Conservation (phyloP, 2,113 vertebrate genomes). For the Mionectes macconnelli region DNA sequence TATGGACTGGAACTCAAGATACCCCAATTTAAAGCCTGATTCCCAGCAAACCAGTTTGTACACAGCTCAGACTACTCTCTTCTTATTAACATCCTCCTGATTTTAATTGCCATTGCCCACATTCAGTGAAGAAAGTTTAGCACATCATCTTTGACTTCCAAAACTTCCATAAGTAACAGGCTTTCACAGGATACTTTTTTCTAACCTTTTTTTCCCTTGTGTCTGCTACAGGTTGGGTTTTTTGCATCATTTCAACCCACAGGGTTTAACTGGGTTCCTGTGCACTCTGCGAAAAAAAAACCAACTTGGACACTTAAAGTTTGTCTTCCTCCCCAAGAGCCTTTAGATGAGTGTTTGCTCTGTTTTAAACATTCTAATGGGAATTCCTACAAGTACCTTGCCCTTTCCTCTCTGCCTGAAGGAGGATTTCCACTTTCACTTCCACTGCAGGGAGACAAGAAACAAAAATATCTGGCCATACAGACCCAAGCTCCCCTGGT, state of each 20-base stretch:
- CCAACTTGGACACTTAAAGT: neutral
- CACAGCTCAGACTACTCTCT: neutral
- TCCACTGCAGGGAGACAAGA: neutral
- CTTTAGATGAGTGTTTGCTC: neutral
- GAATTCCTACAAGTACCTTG: conserved; percentile 41
- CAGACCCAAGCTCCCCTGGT: neutral
- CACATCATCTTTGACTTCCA: neutral
- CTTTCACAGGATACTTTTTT: neutral
- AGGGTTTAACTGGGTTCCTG: conserved; percentile 18
- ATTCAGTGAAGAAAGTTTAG: neutral
- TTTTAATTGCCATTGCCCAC: neutral
- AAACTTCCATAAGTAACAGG: neutral
- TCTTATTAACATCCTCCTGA: neutral
- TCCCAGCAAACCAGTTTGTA: neutral
- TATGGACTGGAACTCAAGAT: neutral
- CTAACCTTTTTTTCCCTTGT: accelerated
- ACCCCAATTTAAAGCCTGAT: neutral
- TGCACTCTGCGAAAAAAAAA: neutral
- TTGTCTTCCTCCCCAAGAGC: neutral
- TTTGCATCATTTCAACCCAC: neutral
- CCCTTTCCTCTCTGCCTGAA: conserved; percentile 35
- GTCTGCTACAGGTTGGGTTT: neutral
- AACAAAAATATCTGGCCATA: neutral
- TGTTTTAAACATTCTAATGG: conserved; percentile 5
- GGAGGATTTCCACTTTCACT: neutral